Evolutionary conservation across 2,797 vertebrate species (phyloP).

Genomic region (Macroramphosus scolopax): DNA sequence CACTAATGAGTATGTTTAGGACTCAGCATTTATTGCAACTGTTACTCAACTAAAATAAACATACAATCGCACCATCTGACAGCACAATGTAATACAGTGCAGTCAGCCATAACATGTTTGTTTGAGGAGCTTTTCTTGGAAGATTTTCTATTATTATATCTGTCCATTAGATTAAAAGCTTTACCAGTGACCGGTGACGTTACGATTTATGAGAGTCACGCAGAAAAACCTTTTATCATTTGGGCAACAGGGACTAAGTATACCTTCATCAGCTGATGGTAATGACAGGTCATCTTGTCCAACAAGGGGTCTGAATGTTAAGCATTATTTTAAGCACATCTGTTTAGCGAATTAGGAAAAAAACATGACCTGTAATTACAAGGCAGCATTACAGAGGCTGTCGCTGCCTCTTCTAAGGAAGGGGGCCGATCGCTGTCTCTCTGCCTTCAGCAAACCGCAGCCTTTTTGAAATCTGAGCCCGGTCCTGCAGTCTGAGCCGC

Average conservation of each 20-base stretch:
- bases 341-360: constrained; percentile 74
- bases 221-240: background rate
- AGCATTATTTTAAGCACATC: constrained; percentile 66
- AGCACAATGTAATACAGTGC: background rate
- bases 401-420: constrained; percentile 42
- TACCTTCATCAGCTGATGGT: constrained; percentile 38
- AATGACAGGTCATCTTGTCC: constrained; percentile 55
- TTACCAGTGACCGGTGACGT: background rate
- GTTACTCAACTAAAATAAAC: constrained; percentile 3
- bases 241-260: background rate
- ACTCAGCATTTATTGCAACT: background rate
- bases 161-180: no score
- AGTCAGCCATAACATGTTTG: background rate
- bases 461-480: constrained; percentile 71
- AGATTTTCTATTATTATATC: background rate
- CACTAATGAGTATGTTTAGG: background rate
- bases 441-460: constrained; percentile 57
- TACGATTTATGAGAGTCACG: background rate
- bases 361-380: constrained; percentile 76
- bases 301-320: constrained; percentile 45
- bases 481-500: constrained; percentile 37
- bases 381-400: constrained; percentile 57
- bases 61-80: background rate
- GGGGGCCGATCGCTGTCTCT: constrained; percentile 44
- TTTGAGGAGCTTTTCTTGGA: background rate